phyloP scores from a whole-genome alignment of 2,888 invertebrate species.

The Cataglyphis albicans region DNA sequence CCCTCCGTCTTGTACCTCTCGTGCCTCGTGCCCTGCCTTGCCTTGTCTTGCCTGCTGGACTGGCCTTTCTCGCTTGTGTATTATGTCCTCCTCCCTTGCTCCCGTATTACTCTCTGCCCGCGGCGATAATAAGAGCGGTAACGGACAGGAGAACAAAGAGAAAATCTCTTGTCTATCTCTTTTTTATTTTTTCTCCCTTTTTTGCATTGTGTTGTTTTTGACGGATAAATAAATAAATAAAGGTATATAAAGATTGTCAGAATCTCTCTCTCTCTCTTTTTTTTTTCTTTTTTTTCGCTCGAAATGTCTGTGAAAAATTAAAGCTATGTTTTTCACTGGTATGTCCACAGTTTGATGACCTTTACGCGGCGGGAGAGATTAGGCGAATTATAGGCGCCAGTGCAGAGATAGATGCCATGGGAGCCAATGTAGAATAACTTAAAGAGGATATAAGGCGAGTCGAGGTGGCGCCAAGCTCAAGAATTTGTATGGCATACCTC shows the following conservation, averaged over 20 bases:
- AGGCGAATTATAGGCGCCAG: slow-evolving; percentile 45
- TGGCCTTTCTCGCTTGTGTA: slow-evolving; percentile 13
- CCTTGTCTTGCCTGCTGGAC: slow-evolving; percentile 35
- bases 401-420: slow-evolving; percentile 20
- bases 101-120: slow-evolving; percentile 39
- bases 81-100: slow-evolving; percentile 27
- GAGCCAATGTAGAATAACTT: slow-evolving; percentile 38
- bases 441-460: slow-evolving; percentile 50
- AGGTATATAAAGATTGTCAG: not conserved
- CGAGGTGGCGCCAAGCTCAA: slow-evolving; percentile 37
- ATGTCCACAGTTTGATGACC: slow-evolving; percentile 51
- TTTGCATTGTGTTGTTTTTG: not conserved
- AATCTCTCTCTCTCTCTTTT: not conserved
- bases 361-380: slow-evolving; percentile 35
- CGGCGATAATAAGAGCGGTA: slow-evolving; percentile 68
- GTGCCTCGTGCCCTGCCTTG: slow-evolving; percentile 48
- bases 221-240: slow-evolving; percentile 17
- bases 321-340: not conserved
- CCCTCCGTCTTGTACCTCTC: slow-evolving; percentile 67
- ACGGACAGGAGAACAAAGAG: slow-evolving; percentile 58
- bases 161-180: slow-evolving; percentile 28
- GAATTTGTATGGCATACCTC: slow-evolving; percentile 54
- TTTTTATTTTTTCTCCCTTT: not conserved
- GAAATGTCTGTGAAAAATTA: not conserved
- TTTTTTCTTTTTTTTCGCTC: not conserved